Evolutionary conservation across 2,888 invertebrate genomes (phyloP).

Genomic region (Steromphala cineraria): DNA sequence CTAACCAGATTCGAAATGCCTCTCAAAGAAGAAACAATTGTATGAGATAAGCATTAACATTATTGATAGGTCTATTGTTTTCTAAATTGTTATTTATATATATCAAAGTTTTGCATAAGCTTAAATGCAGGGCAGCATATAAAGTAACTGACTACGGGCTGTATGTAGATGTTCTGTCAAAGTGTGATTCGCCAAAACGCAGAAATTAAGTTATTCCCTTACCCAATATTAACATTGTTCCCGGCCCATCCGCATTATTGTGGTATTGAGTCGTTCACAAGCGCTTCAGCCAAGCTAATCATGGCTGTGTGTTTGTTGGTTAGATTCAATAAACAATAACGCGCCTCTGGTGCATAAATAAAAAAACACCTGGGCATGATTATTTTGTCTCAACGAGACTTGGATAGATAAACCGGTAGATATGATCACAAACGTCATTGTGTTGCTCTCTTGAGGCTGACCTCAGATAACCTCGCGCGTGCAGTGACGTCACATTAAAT

Average conservation of each 20-base stretch:
- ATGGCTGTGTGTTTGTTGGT: not conserved
- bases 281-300: not conserved
- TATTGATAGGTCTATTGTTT: no score
- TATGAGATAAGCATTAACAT: no score
- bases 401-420: not conserved
- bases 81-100: no score
- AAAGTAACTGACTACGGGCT: no score
- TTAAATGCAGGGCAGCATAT: no score
- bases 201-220: not conserved
- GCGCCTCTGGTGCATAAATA: not conserved
- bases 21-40: no score
- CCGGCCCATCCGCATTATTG: not conserved
- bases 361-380: not conserved
- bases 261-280: not conserved
- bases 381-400: not conserved
- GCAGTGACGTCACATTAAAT: not conserved
- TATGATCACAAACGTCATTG: not conserved
- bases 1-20: no score
- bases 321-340: constrained; percentile 8
- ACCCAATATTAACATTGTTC: not conserved
- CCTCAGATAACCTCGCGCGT: not conserved
- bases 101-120: no score
- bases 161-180: no score
- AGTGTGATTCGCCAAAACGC: not conserved
- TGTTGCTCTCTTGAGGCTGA: not conserved